These are phyloP conservation scores for Zaprionus inermis DNA, from an alignment of 1,140 invertebrate species.

Conservation along the genomic window DNA sequence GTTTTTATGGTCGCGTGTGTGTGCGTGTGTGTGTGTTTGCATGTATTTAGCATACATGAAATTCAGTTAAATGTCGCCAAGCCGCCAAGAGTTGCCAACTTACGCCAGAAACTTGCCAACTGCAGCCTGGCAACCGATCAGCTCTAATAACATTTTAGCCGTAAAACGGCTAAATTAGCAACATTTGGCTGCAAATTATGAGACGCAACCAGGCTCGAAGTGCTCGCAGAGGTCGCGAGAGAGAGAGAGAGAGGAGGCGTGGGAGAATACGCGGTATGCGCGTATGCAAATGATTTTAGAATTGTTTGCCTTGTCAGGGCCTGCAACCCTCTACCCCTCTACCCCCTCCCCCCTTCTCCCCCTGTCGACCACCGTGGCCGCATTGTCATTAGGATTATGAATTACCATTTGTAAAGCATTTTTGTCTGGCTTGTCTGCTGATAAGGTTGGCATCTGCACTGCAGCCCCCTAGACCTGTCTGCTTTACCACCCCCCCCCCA, in stretches of 20 bases:
- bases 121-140: background rate
- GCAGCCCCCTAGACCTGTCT: too few species aligned
- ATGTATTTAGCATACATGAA: conserved; percentile 60
- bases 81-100: conserved; percentile 12
- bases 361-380: conserved; percentile 14
- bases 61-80: conserved; percentile 63
- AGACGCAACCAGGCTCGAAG: conserved; percentile 38
- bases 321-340: background rate
- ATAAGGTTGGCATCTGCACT: background rate
- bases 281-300: conserved; percentile 65
- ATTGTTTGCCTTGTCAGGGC: conserved; percentile 39
- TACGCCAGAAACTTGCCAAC: background rate
- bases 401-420: conserved; percentile 71
- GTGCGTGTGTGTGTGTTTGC: background rate
- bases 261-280: conserved; percentile 1
- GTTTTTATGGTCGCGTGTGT: conserved; percentile 14
- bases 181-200: conserved; percentile 28
- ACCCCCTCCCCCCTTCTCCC: background rate
- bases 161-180: background rate
- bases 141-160: background rate
- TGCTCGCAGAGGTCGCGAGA: background rate
- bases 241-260: background rate
- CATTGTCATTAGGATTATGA: conserved; percentile 71
- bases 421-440: conserved; percentile 47
- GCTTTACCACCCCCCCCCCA: too few species aligned